phyloP scores from a whole-genome alignment of 1,140 invertebrate genomes.

The Cyphomyrmex costatus region DNA sequence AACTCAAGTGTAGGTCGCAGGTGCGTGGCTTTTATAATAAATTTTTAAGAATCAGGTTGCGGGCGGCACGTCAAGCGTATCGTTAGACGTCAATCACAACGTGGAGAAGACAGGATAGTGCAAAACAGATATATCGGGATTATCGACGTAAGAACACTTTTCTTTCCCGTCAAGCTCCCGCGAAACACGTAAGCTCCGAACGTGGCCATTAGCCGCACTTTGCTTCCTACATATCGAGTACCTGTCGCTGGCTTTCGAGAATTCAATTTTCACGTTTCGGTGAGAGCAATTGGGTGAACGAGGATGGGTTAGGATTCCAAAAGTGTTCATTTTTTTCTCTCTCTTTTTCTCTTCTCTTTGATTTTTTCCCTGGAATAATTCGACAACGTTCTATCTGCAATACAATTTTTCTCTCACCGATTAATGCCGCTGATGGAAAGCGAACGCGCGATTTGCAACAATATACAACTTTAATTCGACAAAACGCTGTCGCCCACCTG shows the following conservation, averaged over 20 bases:
- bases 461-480: conserved; percentile 35
- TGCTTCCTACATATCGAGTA: conserved; percentile 76
- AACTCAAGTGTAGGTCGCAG: not conserved
- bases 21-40: conserved; percentile 25
- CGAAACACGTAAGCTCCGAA: conserved; percentile 60
- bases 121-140: conserved; percentile 29
- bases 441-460: conserved; percentile 16
- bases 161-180: conserved; percentile 67
- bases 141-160: conserved; percentile 68
- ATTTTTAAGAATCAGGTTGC: conserved; percentile 24
- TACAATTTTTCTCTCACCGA: not conserved
- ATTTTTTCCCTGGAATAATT: conserved; percentile 27
- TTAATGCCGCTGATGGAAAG: not conserved
- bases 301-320: not conserved
- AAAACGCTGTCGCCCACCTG: not conserved
- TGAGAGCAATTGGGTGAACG: conserved; percentile 34
- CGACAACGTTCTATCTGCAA: conserved; percentile 1
- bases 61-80: conserved; percentile 40
- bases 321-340: not conserved
- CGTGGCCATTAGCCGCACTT: conserved; percentile 76
- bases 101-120: not conserved
- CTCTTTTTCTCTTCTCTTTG: too few relatives aligned
- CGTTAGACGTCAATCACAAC: not conserved
- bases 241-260: conserved; percentile 74
- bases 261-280: conserved; percentile 80